Evolutionary conservation across 2,113 vertebrate species (phyloP), one percentile per base, ranked within the genome.

Genomic region (Gobio gobio): DNA sequence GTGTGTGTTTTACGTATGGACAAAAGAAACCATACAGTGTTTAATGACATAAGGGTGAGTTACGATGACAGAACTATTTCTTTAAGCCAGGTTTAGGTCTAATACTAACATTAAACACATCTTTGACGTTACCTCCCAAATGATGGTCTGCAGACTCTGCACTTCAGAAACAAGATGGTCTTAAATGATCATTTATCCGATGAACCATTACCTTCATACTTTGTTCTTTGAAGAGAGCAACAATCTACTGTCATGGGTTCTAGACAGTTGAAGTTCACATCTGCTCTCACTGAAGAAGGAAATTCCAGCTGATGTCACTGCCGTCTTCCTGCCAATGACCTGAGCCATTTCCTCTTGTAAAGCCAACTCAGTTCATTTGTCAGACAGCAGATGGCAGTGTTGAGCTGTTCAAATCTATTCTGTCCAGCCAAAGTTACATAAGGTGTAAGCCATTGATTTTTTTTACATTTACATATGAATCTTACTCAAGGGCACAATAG

Each of bases 311-410:
- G 75, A 78, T 59, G 76, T 78, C 54, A 78, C 26, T 22, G 49
- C 14, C 74, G 26, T 36, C 49, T 77, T 77, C 49, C 74, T 77
- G 74, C 74, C 45, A 49, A 20, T 51, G 24, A 1, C 26, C 29
- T 33, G 7, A 29, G 12, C 33, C 75, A 59, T 59, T 78, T 78
- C 54, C 76, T 78, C 54, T 59, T 40, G 10, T n/a, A 40, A 58
- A 59, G 36, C 10, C 54, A 78, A 1, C 14, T 8, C 3, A 40
- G 51, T 40, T n/a, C 18, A 12, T 40, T 13, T 45, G 10, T 24
- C 4, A 18, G 16, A 61, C 93, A 83, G 78, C 82, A 90, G 93
- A 78, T 89, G 93, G 47, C 91, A 90, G 91, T 91, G 88, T 93
- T 92, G 88, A 89, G 89, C 89, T 45, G 43, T 59, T 47, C 3